These are phyloP conservation scores for Mirza zaza DNA, from an alignment of 2,113 vertebrate genomes.

Conservation along the genomic window DNA sequence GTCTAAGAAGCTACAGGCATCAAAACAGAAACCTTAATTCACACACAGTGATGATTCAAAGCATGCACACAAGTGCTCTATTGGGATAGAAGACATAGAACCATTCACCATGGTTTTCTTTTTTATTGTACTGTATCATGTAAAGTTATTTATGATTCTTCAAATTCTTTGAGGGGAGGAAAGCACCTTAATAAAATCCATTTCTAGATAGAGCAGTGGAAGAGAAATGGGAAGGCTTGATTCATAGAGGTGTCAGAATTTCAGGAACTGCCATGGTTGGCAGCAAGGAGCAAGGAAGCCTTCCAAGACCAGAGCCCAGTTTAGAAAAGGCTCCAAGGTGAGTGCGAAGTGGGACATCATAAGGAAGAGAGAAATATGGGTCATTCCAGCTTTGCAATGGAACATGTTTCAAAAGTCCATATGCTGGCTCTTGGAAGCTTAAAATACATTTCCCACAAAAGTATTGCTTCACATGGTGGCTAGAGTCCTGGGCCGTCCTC, in stretches of 20 bases:
- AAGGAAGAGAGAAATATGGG: background rate
- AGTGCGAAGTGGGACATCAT: background rate
- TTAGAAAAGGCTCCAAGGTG: background rate
- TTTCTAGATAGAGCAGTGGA: constrained; percentile 15
- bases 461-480: background rate
- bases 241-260: background rate
- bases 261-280: background rate
- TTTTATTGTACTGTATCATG: background rate
- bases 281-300: background rate
- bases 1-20: background rate
- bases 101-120: background rate
- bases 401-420: background rate
- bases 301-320: background rate
- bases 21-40: background rate
- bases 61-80: background rate
- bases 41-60: background rate
- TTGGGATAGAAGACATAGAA: background rate
- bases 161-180: background rate
- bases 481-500: background rate
- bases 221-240: background rate
- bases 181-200: constrained; percentile 28
- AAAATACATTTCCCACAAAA: background rate
- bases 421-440: background rate
- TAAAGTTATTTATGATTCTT: constrained; percentile 14
- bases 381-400: background rate